Evolutionary conservation across 2,113 vertebrate species (phyloP).

Genomic region (Cyanoramphus novaezelandiae): DNA sequence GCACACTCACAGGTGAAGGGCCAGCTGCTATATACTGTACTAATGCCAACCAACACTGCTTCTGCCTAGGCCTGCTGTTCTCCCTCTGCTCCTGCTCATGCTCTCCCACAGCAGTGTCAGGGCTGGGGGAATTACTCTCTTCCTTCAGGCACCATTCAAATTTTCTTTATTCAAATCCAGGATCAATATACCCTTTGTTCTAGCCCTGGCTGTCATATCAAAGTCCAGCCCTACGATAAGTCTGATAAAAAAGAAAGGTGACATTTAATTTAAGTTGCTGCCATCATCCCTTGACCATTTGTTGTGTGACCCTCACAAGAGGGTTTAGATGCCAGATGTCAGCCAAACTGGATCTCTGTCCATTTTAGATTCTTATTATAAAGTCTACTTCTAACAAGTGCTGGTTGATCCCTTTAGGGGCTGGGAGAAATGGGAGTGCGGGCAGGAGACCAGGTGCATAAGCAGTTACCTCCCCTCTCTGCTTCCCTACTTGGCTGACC

Average conservation of each 20-base stretch:
- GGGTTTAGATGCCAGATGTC: neutral
- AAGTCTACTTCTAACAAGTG: neutral
- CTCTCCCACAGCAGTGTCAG: neutral
- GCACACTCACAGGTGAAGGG: neutral
- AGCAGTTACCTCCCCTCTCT: neutral
- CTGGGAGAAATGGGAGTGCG: neutral
- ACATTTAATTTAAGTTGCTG: neutral
- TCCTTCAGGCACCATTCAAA: slow-evolving; percentile 56
- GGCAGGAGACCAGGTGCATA: neutral
- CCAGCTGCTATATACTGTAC: neutral
- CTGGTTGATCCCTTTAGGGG: neutral
- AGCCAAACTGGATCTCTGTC: neutral
- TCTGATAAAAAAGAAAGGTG: neutral
- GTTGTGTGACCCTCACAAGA: neutral
- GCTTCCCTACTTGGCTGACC: neutral
- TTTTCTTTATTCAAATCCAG: slow-evolving; percentile 63
- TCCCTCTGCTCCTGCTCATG: neutral
- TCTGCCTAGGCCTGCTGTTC: neutral
- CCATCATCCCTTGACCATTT: neutral
- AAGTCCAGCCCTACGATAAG: neutral
- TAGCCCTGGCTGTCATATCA: neutral
- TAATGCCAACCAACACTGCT: neutral
- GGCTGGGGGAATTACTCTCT: neutral
- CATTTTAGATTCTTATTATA: neutral
- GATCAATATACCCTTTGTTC: slow-evolving; percentile 49